A percentile compares a stretch with the other conserved stretches of the same genome.
Evolutionary conservation across 30 jellyfish, hydroid and myxozoan species (phyloP).

Genomic region (Aurelia sp.): DNA sequence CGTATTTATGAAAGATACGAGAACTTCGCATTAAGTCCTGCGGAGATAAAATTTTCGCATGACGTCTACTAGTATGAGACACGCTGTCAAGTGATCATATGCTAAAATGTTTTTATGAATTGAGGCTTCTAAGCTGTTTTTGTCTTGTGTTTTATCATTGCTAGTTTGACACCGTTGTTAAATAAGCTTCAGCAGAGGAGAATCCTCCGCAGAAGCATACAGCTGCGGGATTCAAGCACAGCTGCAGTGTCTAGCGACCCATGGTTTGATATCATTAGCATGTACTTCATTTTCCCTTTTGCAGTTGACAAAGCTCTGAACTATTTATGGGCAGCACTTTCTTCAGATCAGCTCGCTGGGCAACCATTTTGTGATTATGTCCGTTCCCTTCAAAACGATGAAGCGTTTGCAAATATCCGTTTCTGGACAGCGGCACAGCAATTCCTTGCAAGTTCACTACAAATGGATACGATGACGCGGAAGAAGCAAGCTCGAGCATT

Average conservation of each 20-base stretch:
- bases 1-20: too few species aligned
- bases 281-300: background rate
- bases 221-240: too few species aligned
- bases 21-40: too few species aligned
- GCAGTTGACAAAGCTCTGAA: conserved; percentile 41
- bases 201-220: background rate
- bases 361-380: conserved; percentile 90
- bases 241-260: too few species aligned
- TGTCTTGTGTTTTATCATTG: background rate
- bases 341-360: conserved; percentile 93
- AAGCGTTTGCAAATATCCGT: conserved; percentile 73
- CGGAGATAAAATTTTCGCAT: too few species aligned
- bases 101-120: too few species aligned
- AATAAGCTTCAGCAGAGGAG: too few species aligned
- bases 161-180: background rate
- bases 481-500: conserved; percentile 72
- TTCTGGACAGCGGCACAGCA: conserved; percentile 88
- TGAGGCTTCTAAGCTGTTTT: background rate
- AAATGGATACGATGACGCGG: conserved; percentile 61
- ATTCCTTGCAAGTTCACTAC: conserved; percentile 40
- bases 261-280: background rate
- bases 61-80: too few species aligned
- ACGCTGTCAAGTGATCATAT: too few species aligned
- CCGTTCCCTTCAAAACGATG: conserved; percentile 32
- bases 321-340: conserved; percentile 69